phyloP scores from a whole-genome alignment of 2,113 vertebrate genomes.

The Oncorhynchus mykiss region DNA sequence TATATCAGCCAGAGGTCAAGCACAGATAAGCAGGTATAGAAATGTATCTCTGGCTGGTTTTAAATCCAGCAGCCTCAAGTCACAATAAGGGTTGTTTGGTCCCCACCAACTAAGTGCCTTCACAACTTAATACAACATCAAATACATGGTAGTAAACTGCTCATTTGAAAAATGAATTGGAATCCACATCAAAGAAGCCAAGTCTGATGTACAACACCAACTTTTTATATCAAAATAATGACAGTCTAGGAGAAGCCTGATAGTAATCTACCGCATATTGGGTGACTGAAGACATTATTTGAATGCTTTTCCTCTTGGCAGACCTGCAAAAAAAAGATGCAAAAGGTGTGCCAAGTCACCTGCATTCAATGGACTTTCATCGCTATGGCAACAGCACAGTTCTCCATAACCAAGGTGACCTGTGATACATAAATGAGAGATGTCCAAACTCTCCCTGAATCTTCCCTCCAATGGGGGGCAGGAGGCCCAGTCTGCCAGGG shows the following conservation, averaged over 20 bases:
- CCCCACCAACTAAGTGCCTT: not conserved
- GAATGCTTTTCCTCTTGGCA: slow-evolving; percentile 17
- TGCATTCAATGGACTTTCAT: slow-evolving; percentile 75
- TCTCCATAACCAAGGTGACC: slow-evolving; percentile 67
- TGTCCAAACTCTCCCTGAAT: slow-evolving; percentile 58
- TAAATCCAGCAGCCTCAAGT: not conserved
- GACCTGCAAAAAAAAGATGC: slow-evolving; percentile 61
- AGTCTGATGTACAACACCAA: not conserved
- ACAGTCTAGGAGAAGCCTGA: not conserved
- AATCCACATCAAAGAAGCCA: not conserved
- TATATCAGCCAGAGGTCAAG: not conserved
- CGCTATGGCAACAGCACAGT: slow-evolving; percentile 80
- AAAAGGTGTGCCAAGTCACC: slow-evolving; percentile 71
- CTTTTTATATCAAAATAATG: slow-evolving; percentile 9
- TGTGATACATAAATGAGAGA: slow-evolving; percentile 65
- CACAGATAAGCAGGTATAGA: not conserved
- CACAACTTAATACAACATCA: not conserved
- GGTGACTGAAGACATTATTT: slow-evolving; percentile 6
- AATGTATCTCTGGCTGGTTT: not conserved
- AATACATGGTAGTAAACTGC: not conserved
- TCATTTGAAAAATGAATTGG: not conserved
- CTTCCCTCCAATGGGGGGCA: slow-evolving; percentile 35
- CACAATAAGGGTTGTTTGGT: not conserved
- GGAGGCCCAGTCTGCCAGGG: slow-evolving; percentile 24
- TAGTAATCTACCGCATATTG: not conserved